Conservation (phyloP, 2,797 vertebrate species). For the Pangasius djambal region DNA sequence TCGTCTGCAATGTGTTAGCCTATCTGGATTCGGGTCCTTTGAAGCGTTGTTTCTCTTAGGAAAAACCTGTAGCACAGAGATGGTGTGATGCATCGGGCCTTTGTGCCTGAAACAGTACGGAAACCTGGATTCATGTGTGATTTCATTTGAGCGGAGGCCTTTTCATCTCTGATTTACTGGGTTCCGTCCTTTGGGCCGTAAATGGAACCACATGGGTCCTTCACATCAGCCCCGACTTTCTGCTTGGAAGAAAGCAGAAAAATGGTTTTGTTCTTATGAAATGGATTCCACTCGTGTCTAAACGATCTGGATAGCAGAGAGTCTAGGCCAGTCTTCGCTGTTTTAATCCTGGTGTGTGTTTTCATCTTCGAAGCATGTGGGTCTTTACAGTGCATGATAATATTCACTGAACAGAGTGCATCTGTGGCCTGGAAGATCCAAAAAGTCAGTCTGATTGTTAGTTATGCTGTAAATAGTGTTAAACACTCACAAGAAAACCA, state of each 20-base stretch:
- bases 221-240: constrained; percentile 74
- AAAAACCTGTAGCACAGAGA: constrained; percentile 30
- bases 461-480: constrained; percentile 10
- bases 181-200: constrained; percentile 76
- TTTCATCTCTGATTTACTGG: constrained; percentile 88
- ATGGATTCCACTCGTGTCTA: constrained; percentile 46
- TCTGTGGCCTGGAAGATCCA: background rate
- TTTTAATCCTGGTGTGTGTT: constrained; percentile 37
- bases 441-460: background rate
- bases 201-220: constrained; percentile 83
- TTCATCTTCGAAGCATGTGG: background rate
- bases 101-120: constrained; percentile 29
- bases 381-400: background rate
- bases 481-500: background rate
- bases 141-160: constrained; percentile 85
- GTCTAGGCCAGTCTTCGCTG: constrained; percentile 32
- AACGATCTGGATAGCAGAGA: constrained; percentile 46
- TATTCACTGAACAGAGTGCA: background rate
- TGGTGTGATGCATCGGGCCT: constrained; percentile 22
- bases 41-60: constrained; percentile 35
- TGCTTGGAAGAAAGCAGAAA: constrained; percentile 19
- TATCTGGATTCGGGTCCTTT: constrained; percentile 32
- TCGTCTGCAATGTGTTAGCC: constrained; percentile 31
- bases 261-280: constrained; percentile 36
- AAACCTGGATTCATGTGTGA: constrained; percentile 76